A percentile compares a stretch with the other conserved stretches of the same genome.
These are phyloP conservation scores for Dolichopus griseipennis DNA, from an alignment of 2,888 invertebrate genomes.

Conservation along the genomic window DNA sequence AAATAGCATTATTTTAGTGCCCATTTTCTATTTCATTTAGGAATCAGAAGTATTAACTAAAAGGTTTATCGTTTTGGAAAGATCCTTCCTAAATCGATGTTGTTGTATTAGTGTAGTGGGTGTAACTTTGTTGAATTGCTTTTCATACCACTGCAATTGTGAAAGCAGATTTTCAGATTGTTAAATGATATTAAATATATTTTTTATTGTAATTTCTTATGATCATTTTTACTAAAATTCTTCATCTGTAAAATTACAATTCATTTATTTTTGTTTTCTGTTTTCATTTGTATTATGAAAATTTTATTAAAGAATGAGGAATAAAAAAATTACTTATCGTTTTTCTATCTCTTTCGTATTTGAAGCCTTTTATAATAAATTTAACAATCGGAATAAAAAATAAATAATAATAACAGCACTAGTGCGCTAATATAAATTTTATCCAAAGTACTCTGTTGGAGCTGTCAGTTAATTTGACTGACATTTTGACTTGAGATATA, in stretches of 20 bases:
- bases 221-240: neutral
- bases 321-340: neutral
- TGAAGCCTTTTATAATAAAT: neutral
- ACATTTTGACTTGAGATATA: slow-evolving; percentile 39
- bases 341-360: neutral
- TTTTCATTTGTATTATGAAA: neutral
- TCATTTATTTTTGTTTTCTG: neutral
- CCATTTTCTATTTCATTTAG: too few species aligned
- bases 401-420: slow-evolving; percentile 1
- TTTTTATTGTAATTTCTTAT: too few species aligned
- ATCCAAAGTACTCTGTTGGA: slow-evolving; percentile 32
- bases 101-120: too few species aligned
- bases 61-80: too few species aligned
- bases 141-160: too few species aligned
- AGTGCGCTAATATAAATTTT: slow-evolving; percentile 23
- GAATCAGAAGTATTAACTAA: too few species aligned
- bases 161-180: too few species aligned
- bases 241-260: neutral
- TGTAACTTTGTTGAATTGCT: too few species aligned
- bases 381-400: neutral
- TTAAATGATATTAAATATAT: too few species aligned
- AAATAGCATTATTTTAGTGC: too few species aligned
- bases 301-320: neutral
- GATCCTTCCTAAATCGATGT: too few species aligned
- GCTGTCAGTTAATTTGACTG: slow-evolving; percentile 40